These are phyloP conservation scores for Oreotrochilus melanogaster DNA, from an alignment of 2,113 vertebrate genomes.

Conservation along the genomic window DNA sequence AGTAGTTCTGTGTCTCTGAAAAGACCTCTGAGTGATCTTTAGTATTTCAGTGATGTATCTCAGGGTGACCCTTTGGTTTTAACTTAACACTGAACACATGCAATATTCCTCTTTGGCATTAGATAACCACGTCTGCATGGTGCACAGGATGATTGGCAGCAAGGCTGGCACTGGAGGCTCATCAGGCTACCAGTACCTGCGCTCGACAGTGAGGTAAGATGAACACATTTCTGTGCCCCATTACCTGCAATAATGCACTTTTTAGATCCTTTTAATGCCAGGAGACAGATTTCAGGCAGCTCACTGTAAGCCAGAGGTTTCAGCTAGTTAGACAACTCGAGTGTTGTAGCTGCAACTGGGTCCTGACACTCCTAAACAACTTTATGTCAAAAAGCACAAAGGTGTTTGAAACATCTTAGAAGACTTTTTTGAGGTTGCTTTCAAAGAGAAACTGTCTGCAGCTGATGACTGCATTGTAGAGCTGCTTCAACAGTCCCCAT, in stretches of 20 bases:
- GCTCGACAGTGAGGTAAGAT: conserved; percentile 92
- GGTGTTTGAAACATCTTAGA: neutral
- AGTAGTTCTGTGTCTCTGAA: neutral
- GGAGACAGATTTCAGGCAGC: neutral
- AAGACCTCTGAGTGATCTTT: neutral
- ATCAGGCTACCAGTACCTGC: conserved; percentile 94
- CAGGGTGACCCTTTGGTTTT: neutral
- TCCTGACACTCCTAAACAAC: neutral
- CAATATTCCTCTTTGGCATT: neutral
- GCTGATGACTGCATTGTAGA: fast-evolving
- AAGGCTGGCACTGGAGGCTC: conserved; percentile 93
- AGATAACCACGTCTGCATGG: conserved; percentile 98
- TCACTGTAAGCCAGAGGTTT: neutral
- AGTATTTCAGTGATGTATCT: neutral
- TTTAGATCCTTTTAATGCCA: neutral
- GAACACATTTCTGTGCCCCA: fast-evolving
- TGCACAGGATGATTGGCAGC: conserved; percentile 96
- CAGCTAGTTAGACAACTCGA: neutral
- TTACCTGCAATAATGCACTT: neutral
- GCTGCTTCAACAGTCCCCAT: neutral
- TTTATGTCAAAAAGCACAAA: neutral
- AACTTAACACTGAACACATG: neutral
- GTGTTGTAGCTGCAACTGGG: neutral
- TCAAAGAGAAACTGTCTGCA: neutral
- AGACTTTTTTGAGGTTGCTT: neutral